Percentiles rank a stretch among this genome's conserved stretches.
Conservation (phyloP, 2,888 invertebrate species). For the Crematogaster levior region DNA sequence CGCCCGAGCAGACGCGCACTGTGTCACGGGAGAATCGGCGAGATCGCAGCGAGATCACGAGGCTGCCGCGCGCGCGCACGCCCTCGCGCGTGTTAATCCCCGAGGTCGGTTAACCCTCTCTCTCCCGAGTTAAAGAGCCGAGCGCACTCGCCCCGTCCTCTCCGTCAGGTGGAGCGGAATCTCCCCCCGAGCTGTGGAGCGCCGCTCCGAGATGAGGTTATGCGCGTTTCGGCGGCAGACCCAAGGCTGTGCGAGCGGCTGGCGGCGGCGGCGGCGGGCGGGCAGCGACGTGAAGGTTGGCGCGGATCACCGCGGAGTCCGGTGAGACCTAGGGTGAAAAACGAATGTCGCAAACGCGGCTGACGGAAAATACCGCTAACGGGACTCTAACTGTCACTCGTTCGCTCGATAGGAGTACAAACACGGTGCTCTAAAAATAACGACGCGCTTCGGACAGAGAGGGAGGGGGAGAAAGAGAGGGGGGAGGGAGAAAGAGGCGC, state of each 20-base stretch:
- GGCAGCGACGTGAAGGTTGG: conserved; percentile 10
- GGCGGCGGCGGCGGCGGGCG: background rate
- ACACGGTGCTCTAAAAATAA: conserved; percentile 63
- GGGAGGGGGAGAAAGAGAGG: conserved; percentile 20
- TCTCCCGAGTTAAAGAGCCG: background rate
- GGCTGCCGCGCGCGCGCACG: background rate
- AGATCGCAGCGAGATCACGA: conserved; percentile 16
- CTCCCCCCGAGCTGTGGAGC: background rate
- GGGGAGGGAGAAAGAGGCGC: background rate
- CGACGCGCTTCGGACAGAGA: conserved; percentile 37
- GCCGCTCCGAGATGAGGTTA: conserved; percentile 36
- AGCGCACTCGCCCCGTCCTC: conserved; percentile 2
- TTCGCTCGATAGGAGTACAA: conserved; percentile 45
- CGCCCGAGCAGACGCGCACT: background rate
- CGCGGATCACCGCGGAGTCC: conserved; percentile 3
- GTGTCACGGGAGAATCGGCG: background rate
- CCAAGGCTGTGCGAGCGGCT: background rate
- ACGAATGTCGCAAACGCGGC: conserved; percentile 1
- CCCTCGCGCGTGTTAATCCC: conserved; percentile 2
- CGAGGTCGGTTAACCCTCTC: conserved; percentile 25
- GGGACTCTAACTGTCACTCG: conserved; percentile 29
- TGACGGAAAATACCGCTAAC: conserved; percentile 42
- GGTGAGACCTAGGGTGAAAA: background rate
- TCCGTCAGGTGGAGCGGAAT: background rate
- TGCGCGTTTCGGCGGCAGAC: background rate